phyloP scores from a whole-genome alignment of 2,797 vertebrate genomes.

The Microcaecilia unicolor region DNA sequence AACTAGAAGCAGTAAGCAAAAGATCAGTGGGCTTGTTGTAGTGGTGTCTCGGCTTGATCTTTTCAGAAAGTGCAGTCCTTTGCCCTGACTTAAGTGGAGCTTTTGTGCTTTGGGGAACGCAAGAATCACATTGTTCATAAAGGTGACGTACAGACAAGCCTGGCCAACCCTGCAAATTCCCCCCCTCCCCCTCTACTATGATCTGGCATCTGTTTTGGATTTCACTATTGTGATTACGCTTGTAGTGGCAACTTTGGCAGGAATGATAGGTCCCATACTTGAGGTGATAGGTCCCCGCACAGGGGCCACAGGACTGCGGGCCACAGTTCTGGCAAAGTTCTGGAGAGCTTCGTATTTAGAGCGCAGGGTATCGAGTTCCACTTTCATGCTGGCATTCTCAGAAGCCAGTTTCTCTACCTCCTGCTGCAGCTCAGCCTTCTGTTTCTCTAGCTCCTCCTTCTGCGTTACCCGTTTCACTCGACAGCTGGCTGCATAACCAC shows the following conservation, averaged over 20 bases:
- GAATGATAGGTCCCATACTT: conserved; percentile 80
- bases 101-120: conserved; percentile 61
- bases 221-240: conserved; percentile 98
- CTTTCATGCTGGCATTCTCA: conserved; percentile 93
- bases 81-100: too few relatives aligned
- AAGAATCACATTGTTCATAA: conserved; percentile 48
- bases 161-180: conserved; percentile 29
- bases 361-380: conserved; percentile 93
- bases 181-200: conserved; percentile 62
- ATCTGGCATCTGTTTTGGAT: conserved; percentile 91
- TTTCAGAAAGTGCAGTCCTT: too few relatives aligned
- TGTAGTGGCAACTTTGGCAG: conserved; percentile 93
- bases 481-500: conserved; percentile 93
- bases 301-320: conserved; percentile 79
- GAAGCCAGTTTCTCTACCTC: conserved; percentile 95
- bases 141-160: conserved; percentile 46
- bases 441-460: conserved; percentile 96
- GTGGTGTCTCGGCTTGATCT: too few relatives aligned
- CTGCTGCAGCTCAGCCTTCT: conserved; percentile 90
- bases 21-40: too few relatives aligned
- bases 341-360: conserved; percentile 97
- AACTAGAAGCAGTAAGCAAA: too few relatives aligned
- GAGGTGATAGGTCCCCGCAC: conserved; percentile 72
- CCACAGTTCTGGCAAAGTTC: conserved; percentile 95
- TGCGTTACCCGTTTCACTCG: conserved; percentile 93